These are phyloP conservation scores for Gastrophysa polygoni DNA, from an alignment of 2,888 invertebrate genomes.

Conservation along the genomic window DNA sequence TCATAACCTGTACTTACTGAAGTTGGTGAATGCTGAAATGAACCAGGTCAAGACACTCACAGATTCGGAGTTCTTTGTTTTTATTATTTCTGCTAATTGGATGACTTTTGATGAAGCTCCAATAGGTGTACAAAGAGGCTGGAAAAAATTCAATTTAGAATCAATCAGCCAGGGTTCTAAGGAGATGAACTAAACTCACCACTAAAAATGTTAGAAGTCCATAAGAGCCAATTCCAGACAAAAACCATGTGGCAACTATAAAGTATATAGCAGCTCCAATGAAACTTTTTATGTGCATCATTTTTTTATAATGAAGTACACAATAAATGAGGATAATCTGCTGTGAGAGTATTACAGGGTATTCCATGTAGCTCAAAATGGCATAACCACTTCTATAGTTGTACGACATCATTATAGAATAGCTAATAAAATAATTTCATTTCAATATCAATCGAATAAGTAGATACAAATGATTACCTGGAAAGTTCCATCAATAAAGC, in stretches of 20 bases:
- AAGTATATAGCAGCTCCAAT: slow-evolving; percentile 58
- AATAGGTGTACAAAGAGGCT: slow-evolving; percentile 79
- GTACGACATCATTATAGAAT: slow-evolving; percentile 80
- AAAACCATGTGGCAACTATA: slow-evolving; percentile 58
- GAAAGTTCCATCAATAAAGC: slow-evolving; percentile 72
- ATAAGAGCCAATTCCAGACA: slow-evolving; percentile 59
- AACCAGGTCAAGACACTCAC: slow-evolving; percentile 82
- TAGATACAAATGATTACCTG: too few relatives aligned
- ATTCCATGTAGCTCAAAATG: slow-evolving; percentile 80
- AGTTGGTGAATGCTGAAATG: slow-evolving; percentile 80
- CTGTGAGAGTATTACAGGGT: slow-evolving; percentile 79
- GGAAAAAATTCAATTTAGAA: too few relatives aligned
- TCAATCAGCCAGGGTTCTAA: too few relatives aligned
- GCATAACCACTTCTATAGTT: slow-evolving; percentile 78
- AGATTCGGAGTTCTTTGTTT: slow-evolving; percentile 73
- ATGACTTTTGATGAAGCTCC: slow-evolving; percentile 83
- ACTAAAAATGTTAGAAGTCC: slow-evolving; percentile 66
- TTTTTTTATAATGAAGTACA: slow-evolving; percentile 70
- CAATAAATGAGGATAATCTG: slow-evolving; percentile 75
- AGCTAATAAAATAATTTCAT: too few relatives aligned
- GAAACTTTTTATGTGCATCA: slow-evolving; percentile 59
- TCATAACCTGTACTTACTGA: slow-evolving; percentile 73
- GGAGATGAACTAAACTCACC: slow-evolving; percentile 60
- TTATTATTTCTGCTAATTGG: slow-evolving; percentile 76
- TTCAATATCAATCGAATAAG: too few relatives aligned